Evolutionary conservation across 92 coral and sea anemone genomes (phyloP).

Genomic region (Virgularia gustaviana): DNA sequence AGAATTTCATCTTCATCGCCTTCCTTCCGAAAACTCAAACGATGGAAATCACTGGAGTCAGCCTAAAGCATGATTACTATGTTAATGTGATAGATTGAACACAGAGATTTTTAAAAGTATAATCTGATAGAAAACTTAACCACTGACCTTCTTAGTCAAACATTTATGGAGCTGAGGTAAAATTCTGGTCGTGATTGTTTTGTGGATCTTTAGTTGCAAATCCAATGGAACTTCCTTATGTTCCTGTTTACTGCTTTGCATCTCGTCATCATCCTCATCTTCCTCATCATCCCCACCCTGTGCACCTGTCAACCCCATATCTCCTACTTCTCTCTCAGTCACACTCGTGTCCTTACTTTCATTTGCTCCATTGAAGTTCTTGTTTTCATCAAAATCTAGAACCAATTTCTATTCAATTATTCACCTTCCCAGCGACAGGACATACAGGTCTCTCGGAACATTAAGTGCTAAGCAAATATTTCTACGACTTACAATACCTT

Average conservation of each 20-base stretch:
- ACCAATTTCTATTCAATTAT: too few species aligned
- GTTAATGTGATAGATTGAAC: constrained; percentile 24
- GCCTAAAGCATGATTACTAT: neutral
- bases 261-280: constrained; percentile 21
- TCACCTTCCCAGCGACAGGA: too few species aligned
- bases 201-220: constrained; percentile 65
- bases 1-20: constrained; percentile 80
- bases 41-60: constrained; percentile 58
- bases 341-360: neutral
- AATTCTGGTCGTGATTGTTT: constrained; percentile 60
- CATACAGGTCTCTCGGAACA: too few species aligned
- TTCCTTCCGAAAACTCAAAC: constrained; percentile 63
- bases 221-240: constrained; percentile 42
- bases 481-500: constrained; percentile 15
- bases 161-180: constrained; percentile 81
- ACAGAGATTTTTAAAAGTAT: neutral
- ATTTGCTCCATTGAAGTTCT: too few species aligned
- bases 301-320: constrained; percentile 3
- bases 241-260: neutral
- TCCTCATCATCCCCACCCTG: constrained; percentile 50
- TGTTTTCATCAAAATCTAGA: too few species aligned
- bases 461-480: too few species aligned
- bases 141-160: constrained; percentile 88
- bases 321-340: neutral
- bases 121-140: neutral